A percentile compares a stretch with the other conserved stretches of the same genome.
These are phyloP conservation scores for Lasioglossum oenotherae DNA, from an alignment of 2,888 invertebrate species.

Conservation along the genomic window DNA sequence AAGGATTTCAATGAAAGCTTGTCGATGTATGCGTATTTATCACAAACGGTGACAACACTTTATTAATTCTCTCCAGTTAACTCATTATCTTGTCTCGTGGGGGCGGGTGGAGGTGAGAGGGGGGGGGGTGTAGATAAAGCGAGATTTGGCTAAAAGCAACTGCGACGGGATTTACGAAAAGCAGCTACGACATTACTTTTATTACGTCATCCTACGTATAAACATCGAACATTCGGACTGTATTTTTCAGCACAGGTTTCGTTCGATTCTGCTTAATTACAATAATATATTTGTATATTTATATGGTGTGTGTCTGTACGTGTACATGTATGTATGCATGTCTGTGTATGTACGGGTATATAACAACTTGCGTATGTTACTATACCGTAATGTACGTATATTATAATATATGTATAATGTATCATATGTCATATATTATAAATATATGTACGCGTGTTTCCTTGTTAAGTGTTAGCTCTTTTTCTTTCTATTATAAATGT, in stretches of 20 bases:
- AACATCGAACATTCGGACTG: constrained; percentile 60
- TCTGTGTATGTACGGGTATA: not conserved
- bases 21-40: constrained; percentile 46
- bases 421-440: constrained; percentile 45
- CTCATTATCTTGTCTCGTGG: constrained; percentile 41
- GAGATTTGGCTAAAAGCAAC: constrained; percentile 57
- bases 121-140: constrained; percentile 56
- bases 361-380: not conserved
- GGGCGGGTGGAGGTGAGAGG: constrained; percentile 44
- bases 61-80: constrained; percentile 61
- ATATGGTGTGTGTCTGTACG: constrained; percentile 12
- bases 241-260: constrained; percentile 62
- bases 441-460: constrained; percentile 32
- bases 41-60: constrained; percentile 66
- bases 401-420: constrained; percentile 32
- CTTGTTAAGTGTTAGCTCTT: constrained; percentile 29
- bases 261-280: constrained; percentile 61
- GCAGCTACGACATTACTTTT: constrained; percentile 69
- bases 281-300: constrained; percentile 54
- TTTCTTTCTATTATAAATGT: constrained; percentile 63
- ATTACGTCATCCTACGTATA: constrained; percentile 70
- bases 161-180: constrained; percentile 65
- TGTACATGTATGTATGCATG: not conserved
- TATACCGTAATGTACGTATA: constrained; percentile 10
- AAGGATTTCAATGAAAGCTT: constrained; percentile 57